Evolutionary conservation across 2,888 invertebrate species (phyloP).

Genomic region (Perithous albicinctus): DNA sequence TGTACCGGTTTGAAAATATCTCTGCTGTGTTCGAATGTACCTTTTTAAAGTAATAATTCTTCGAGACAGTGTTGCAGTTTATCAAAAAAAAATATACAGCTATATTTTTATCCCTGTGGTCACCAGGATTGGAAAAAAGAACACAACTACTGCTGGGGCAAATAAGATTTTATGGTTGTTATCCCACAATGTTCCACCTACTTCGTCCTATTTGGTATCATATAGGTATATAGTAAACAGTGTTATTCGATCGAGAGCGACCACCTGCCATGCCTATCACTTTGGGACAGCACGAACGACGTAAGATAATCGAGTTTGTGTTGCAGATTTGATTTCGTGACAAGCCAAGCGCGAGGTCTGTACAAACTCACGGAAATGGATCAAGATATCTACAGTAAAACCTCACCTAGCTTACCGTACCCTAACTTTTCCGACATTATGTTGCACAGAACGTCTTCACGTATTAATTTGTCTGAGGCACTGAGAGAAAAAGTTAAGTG

Average conservation of each 20-base stretch:
- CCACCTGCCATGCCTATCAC: slow-evolving; percentile 22
- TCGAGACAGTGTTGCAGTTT: background rate
- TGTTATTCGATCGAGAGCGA: slow-evolving; percentile 10
- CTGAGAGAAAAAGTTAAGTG: background rate
- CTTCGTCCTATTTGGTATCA: background rate
- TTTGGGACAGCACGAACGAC: slow-evolving; percentile 7
- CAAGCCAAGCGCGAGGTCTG: slow-evolving; percentile 23
- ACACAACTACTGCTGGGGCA: background rate
- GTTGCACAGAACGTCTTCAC: no score
- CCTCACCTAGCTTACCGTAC: background rate
- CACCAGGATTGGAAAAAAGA: background rate
- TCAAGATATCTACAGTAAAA: slow-evolving; percentile 9
- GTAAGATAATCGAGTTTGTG: slow-evolving; percentile 52
- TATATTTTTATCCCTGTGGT: background rate
- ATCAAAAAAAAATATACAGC: background rate
- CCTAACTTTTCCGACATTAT: no score
- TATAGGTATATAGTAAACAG: background rate
- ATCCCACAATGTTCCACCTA: background rate
- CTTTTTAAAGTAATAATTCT: background rate
- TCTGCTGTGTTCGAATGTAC: background rate
- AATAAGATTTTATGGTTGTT: background rate
- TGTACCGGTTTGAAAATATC: slow-evolving; percentile 35
- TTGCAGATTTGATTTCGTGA: slow-evolving; percentile 50
- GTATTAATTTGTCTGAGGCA: no score
- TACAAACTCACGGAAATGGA: slow-evolving; percentile 12